Base-by-base conservation (phyloP, 1,140 invertebrate species). In the Drosophila ogumai region DNA sequence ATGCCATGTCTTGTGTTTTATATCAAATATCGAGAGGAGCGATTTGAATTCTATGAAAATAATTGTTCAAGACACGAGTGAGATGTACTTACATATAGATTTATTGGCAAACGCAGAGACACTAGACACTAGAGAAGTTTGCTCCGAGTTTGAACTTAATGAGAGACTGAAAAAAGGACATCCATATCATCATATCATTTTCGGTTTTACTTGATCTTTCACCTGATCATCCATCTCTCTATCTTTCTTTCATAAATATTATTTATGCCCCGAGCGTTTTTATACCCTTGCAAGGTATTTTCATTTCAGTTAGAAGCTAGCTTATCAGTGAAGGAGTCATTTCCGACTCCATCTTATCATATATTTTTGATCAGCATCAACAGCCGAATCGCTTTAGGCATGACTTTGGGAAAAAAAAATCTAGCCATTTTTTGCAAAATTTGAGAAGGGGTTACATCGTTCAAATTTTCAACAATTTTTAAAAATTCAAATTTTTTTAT, bases 121-220 rank as follows among this genome's bases (percentile, higher is more conserved):
- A 50, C 47, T 32, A 7, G 13, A 22, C 50, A 54, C 17, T 1
- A 36, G 31, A 36, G 2, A 36, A 22, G 32, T 15, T 54, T 7
- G 8, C 15, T 50, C 25, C 31, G 15, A 15, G 4, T 31, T 50
- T 9, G 9, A 50, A 4, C 47, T 31, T 10, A 10, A 10, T 6
- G 47, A 15, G 3, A 54, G 17, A 52, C 32, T 54, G 50, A 4
- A 6, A 55, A 22, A 55, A n/a, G 52, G 19, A 55, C 32, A 22
- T 22, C 19, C 52, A 55, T 38, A 55, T 38, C 13, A 55, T 38
- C 13, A 38, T n/a, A 38, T 54, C 32, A 54, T 9, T 36, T 8
- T 17, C 49, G n/a, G n/a, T 17, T 17, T 50, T 17, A 3, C 47
- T 28, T 6, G 31, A 52, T 52, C 12, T 54, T 12, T 54, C 17